These are phyloP conservation scores for Delichon dasypus DNA, from an alignment of 2,797 vertebrate species.

Conservation along the genomic window DNA sequence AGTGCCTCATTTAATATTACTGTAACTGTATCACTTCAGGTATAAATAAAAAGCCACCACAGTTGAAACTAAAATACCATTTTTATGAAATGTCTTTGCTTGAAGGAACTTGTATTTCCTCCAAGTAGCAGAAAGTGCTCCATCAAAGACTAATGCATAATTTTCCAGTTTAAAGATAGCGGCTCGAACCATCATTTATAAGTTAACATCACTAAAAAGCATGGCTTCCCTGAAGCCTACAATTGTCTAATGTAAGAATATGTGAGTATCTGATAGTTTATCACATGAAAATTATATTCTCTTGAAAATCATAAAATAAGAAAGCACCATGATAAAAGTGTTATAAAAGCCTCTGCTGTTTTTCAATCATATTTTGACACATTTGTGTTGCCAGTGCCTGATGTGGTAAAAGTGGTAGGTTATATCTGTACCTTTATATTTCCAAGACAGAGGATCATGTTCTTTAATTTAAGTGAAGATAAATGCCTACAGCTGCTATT, in stretches of 20 bases:
- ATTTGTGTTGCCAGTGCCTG: not conserved
- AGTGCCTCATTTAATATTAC: not conserved
- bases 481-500: not conserved
- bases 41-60: not conserved
- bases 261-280: not conserved
- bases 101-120: not conserved
- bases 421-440: not conserved
- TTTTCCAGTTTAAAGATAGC: not conserved
- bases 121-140: not conserved
- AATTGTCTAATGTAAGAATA: not conserved
- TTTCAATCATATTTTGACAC: not conserved
- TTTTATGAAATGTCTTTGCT: not conserved
- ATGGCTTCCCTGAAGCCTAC: not conserved
- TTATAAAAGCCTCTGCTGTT: not conserved
- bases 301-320: not conserved
- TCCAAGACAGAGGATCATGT: not conserved
- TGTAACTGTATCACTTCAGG: not conserved
- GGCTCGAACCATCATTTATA: not conserved
- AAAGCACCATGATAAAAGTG: not conserved
- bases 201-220: not conserved
- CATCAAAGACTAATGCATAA: not conserved
- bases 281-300: not conserved
- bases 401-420: not conserved
- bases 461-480: not conserved
- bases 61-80: not conserved